These are phyloP conservation scores for Chelonia mydas DNA, from an alignment of 2,797 vertebrate genomes.

Conservation along the genomic window DNA sequence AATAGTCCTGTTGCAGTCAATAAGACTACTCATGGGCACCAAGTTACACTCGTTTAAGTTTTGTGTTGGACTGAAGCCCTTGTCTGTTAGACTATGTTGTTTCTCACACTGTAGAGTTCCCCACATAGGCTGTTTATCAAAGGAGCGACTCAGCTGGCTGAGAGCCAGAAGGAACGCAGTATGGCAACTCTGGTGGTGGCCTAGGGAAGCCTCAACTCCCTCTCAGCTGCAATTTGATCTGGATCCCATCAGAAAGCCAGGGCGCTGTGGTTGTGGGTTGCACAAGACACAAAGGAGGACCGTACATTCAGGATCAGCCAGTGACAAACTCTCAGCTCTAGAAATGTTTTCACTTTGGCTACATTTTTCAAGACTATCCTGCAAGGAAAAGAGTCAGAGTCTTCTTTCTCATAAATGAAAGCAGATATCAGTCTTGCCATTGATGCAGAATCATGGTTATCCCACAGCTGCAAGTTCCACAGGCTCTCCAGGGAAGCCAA, in stretches of 20 bases:
- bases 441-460: neutral
- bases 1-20: conserved; percentile 5
- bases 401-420: neutral
- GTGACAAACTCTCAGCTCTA: neutral
- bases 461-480: neutral
- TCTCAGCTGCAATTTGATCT: neutral
- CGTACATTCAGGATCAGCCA: fast-evolving
- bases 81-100: fast-evolving
- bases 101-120: neutral
- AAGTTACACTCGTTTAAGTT: neutral
- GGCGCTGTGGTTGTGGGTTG: conserved; percentile 21
- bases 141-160: neutral
- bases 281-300: neutral
- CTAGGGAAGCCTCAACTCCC: neutral
- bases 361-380: neutral
- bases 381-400: neutral
- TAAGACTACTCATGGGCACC: conserved; percentile 28
- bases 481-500: fast-evolving
- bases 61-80: conserved; percentile 39
- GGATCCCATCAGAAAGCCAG: neutral
- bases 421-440: neutral
- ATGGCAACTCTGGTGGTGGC: conserved; percentile 8
- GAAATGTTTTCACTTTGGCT: neutral
- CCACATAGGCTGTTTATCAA: neutral
- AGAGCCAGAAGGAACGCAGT: neutral